A percentile compares a stretch with the other conserved stretches of the same genome.
Conservation (phyloP, 2,888 invertebrate species). For the Tigriopus californicus region DNA sequence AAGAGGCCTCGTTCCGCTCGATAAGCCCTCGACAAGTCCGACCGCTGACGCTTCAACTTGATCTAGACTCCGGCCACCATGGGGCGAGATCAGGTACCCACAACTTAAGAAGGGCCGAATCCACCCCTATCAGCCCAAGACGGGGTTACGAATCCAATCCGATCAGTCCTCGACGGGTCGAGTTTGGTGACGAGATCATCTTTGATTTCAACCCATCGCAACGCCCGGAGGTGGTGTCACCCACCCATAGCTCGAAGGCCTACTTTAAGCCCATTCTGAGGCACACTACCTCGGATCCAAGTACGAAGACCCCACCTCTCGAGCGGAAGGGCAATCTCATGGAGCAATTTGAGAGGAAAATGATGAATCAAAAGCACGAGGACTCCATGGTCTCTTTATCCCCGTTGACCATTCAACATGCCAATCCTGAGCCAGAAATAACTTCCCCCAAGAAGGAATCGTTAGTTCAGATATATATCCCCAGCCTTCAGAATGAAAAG, state of each 20-base stretch:
- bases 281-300: neutral
- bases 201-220: slow-evolving; percentile 1
- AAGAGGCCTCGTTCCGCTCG: neutral
- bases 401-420: neutral
- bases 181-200: slow-evolving; percentile 6
- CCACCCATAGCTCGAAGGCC: neutral
- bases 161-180: slow-evolving; percentile 9
- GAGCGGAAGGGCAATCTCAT: neutral
- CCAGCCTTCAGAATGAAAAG: neutral
- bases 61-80: neutral
- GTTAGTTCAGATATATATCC: neutral
- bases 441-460: neutral
- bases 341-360: neutral
- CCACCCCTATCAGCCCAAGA: neutral
- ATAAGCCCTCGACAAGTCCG: neutral
- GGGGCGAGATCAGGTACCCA: neutral
- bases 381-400: neutral
- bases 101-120: no score
- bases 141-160: neutral
- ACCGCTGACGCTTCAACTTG: neutral
- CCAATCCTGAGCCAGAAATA: neutral
- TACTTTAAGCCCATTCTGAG: neutral
- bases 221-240: neutral
- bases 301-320: neutral
- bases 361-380: neutral